A percentile compares a stretch with the other conserved stretches of the same genome.
phyloP scores from a whole-genome alignment of 1,140 invertebrate genomes.

The Aradophagus sp. region DNA sequence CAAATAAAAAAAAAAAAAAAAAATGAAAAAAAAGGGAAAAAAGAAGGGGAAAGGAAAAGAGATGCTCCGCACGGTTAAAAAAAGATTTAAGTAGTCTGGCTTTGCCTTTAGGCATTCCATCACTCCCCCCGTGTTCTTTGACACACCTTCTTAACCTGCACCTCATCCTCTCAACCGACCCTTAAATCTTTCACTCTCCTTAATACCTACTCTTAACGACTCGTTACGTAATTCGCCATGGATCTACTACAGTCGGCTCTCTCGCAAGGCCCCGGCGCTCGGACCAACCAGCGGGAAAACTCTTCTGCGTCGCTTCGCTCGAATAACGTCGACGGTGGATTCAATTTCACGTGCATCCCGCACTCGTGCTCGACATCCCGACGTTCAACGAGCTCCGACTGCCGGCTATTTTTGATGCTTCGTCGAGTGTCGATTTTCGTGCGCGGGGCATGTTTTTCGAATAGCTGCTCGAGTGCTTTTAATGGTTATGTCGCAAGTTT shows the following conservation, averaged over 20 bases:
- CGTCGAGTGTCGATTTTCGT: no score
- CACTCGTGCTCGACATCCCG: no score
- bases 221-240: conserved; percentile 50
- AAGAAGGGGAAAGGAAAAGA: conserved; percentile 11
- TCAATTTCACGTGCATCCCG: conserved; percentile 29
- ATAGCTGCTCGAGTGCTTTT: no score
- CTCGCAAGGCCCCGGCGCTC: conserved; percentile 8
- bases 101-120: conserved; percentile 47
- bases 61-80: conserved; percentile 61
- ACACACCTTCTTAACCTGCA: conserved; percentile 49
- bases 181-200: conserved; percentile 57
- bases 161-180: conserved; percentile 52
- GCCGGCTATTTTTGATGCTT: no score
- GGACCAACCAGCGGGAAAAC: conserved; percentile 37
- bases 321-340: conserved; percentile 19
- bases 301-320: conserved; percentile 28
- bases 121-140: conserved; percentile 50
- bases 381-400: no score
- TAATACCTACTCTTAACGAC: conserved; percentile 50
- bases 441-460: no score
- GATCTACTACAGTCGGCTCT: conserved; percentile 30
- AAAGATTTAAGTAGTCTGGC: conserved; percentile 60
- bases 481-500: no score
- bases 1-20: no score
- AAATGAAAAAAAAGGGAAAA: neutral